Conservation (phyloP, 2,888 invertebrate species). For the Amphiduros pacificus region DNA sequence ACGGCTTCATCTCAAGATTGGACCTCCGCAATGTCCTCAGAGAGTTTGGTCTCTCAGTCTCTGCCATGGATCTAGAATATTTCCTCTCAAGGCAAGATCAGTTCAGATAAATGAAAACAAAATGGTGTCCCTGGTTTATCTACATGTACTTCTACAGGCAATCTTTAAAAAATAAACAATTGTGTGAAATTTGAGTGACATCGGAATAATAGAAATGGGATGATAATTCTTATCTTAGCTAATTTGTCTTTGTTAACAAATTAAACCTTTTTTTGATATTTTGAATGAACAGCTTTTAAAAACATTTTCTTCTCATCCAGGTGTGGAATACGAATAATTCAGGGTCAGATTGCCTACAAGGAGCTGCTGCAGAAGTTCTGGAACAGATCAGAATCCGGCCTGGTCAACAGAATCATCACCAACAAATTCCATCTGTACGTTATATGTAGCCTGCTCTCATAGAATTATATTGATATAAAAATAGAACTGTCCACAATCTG, state of each 20-base stretch:
- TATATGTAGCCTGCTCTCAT: too few species aligned
- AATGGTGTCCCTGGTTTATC: too few species aligned
- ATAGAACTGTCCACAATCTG: too few species aligned
- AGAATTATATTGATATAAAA: too few species aligned
- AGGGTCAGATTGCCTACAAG: constrained; percentile 40
- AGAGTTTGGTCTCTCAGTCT: constrained; percentile 45
- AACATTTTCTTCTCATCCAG: constrained; percentile 27
- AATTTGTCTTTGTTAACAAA: too few species aligned
- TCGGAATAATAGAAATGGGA: too few species aligned
- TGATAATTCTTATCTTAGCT: too few species aligned
- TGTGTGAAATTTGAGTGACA: too few species aligned
- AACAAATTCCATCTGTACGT: constrained; percentile 37
- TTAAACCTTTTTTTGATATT: too few species aligned
- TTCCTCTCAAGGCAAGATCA: constrained; percentile 39
- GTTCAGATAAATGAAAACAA: neutral
- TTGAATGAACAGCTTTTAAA: too few species aligned
- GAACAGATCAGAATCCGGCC: constrained; percentile 36
- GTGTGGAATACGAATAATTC: constrained; percentile 32
- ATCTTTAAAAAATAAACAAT: too few species aligned
- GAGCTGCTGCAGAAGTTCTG: constrained; percentile 41
- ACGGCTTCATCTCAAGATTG: constrained; percentile 40
- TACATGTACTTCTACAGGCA: too few species aligned
- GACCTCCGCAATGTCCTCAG: constrained; percentile 47
- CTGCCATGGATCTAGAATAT: constrained; percentile 41
- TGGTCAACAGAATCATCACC: constrained; percentile 34